Base-by-base conservation (phyloP, 1,140 invertebrate genomes). In the Monochamus saltuarius region DNA sequence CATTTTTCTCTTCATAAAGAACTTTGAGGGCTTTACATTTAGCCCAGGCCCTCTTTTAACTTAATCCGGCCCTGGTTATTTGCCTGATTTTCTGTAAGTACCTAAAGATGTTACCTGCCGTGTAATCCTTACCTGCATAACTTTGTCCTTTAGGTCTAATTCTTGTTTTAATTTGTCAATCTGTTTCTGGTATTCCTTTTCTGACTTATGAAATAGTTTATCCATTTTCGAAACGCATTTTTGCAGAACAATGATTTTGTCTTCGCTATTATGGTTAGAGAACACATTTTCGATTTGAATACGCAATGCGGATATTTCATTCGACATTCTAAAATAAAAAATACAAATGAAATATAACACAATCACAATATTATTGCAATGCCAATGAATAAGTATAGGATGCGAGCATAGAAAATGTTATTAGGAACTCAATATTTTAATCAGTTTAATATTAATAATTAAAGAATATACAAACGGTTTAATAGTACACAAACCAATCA, bases 151-250 rank as follows among this genome's bases (percentile, higher is more conserved):
- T 1, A 61, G 39, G 4, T 64, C 59, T 1, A 69, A 45, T 16
- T 66, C 64, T 45, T 64, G 55, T 40, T 46, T 61, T 11, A 69
- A 35, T 34, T 62, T 63, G 57, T 66, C 59, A 17, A 69, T 64
- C 22, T 62, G 59, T 42, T 61, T 66, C n/a, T 57, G 14, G 45
- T 66, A 69, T 17, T 69, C 64, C 38, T 58, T 66, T 53, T 69
- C 64, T 1, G 64, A 62, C 38, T 55, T 63, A 40, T 64, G 61
- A 34, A 62, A 69, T 6, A 62, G 39, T 51, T 60, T 66, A 29
- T 69, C 64, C 64, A 69, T 69, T 55, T 66, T 69, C 10, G 67
- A 64, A 10, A 69, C 59, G 29, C 64, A 69, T 52, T 66, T 64
- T 39, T 62, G 61, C 1, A 69, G 49, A 38, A 66, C 40, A 19